These are phyloP conservation scores for Tenrec ecaudatus DNA, from an alignment of 2,113 vertebrate genomes.

Conservation along the genomic window DNA sequence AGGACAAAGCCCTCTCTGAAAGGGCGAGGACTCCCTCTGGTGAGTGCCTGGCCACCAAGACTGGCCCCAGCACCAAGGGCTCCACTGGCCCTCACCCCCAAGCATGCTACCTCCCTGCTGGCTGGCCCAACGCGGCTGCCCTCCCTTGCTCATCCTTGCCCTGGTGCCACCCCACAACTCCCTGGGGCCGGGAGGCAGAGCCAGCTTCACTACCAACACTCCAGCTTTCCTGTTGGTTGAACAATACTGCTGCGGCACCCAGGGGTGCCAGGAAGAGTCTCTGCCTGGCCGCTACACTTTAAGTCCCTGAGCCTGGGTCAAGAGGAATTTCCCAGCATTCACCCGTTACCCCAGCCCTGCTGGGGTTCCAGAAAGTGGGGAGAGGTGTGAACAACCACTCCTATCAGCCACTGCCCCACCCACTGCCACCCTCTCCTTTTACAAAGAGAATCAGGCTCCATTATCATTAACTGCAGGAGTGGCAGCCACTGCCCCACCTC, in stretches of 20 bases:
- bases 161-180: background rate
- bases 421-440: background rate
- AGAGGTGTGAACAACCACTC: background rate
- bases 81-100: background rate
- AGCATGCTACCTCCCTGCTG: background rate
- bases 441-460: background rate
- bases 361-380: background rate
- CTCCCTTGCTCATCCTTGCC: background rate
- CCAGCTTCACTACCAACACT: background rate
- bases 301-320: background rate
- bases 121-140: background rate
- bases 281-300: background rate
- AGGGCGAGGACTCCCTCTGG: background rate
- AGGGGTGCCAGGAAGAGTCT: background rate
- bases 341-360: background rate
- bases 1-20: background rate
- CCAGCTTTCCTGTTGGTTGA: background rate
- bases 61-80: background rate
- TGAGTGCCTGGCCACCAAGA: background rate
- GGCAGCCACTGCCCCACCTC: background rate
- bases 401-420: background rate
- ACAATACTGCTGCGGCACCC: too few relatives aligned
- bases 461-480: background rate
- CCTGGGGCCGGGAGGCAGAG: background rate
- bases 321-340: conserved; percentile 3